Evolutionary conservation across 2,113 vertebrate species (phyloP).

Genomic region (Saguinus midas): DNA sequence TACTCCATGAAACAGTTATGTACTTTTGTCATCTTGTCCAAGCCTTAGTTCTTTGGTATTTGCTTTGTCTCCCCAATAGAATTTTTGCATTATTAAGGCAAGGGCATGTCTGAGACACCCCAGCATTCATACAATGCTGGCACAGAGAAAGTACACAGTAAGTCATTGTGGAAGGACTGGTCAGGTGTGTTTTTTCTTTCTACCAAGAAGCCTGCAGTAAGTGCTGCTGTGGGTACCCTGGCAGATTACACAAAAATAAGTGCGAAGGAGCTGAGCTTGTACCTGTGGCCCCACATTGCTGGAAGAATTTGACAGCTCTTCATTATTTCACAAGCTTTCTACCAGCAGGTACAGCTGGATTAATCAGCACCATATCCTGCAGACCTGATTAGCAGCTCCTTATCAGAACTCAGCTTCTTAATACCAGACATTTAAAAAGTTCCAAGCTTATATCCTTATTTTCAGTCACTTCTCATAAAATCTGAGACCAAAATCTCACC

Average conservation of each 20-base stretch:
- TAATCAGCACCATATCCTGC: background rate
- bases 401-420: slow-evolving; percentile 4
- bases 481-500: background rate
- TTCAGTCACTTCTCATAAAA: slow-evolving; percentile 20
- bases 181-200: background rate
- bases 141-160: background rate
- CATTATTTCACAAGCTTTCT: background rate
- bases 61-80: background rate
- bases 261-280: background rate
- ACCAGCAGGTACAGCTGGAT: background rate
- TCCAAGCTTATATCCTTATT: background rate
- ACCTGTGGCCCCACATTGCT: background rate
- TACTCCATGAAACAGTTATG: too few relatives aligned
- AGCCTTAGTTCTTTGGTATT: background rate
- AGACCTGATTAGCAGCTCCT: slow-evolving; percentile 35
- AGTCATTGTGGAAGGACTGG: background rate
- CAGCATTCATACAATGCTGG: background rate
- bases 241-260: background rate
- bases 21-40: background rate
- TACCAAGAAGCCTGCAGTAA: background rate
- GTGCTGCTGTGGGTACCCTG: background rate
- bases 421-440: background rate
- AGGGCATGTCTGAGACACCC: background rate
- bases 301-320: background rate
- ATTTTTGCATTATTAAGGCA: background rate